Evolutionary conservation across 2,113 vertebrate genomes (phyloP), one percentile per base, ranked within the genome.

Genomic region (Callorhinus ursinus): DNA sequence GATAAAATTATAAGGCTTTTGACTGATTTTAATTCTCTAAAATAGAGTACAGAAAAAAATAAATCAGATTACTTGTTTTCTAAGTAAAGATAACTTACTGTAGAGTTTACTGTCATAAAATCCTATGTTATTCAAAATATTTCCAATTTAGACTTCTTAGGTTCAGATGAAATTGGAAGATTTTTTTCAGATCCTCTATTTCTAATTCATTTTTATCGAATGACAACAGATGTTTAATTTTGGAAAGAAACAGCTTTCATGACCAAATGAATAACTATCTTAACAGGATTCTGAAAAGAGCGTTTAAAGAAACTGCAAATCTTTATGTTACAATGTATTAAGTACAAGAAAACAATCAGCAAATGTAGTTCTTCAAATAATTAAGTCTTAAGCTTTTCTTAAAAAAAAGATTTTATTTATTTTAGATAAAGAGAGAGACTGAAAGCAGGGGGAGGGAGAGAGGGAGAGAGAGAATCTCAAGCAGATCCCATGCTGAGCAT

Each of bases 171-270:
- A 90, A 9, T 28, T 96, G 82, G 49, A 59, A 13, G 53, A 42
- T 81, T n/a, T 71, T 97, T 88, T 93, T 77, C 49, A 97, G 42
- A 69, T 95, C 33, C 81, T 81, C 49, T 65, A 94, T 77, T 96
- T 97, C 33, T 93, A 84, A 55, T 85, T 95, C 77, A 95, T 42
- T 85, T 92, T 95, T 93, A 57, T 55, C 96, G 31, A 93, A 85
- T 95, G 51, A 85, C 77, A 95, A 91, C 36, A 97, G 76, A 80
- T 95, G 65, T 71, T 95, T 84, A 81, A 84, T 93, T 96, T 94
- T 88, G 69, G 76, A 80, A 90, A 76, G n/a, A 88, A 93, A 95
- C 2, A 2, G 2, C 71, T 88, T 97, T 65, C 31, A 81, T 81
- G 51, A 74, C 22, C 51, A 90, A 87, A 80, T 71, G 55, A 96